These are phyloP conservation scores for Sarcophilus harrisii DNA, from an alignment of 2,797 vertebrate genomes.

Conservation along the genomic window DNA sequence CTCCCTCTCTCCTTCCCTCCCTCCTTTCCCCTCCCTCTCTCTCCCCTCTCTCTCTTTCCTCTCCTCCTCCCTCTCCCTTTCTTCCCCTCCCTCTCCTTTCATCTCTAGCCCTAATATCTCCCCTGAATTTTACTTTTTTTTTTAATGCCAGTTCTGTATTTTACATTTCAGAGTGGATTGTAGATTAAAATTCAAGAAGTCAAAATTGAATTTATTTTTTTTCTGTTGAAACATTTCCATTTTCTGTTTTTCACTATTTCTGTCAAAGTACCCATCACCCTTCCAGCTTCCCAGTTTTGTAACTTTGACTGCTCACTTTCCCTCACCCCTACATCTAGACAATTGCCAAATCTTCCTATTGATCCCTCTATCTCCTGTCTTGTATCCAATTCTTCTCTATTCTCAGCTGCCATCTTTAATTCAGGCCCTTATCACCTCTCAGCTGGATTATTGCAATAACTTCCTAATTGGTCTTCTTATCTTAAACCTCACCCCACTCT, in stretches of 20 bases:
- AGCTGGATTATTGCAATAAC: neutral
- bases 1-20: neutral
- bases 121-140: conserved; percentile 7
- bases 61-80: fast-evolving
- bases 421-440: neutral
- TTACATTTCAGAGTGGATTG: neutral
- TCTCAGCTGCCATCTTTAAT: neutral
- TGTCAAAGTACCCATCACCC: neutral
- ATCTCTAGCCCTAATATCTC: neutral
- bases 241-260: neutral
- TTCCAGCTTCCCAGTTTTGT: neutral
- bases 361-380: neutral
- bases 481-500: neutral
- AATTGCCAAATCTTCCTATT: neutral
- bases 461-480: neutral
- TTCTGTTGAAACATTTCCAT: neutral
- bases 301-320: neutral
- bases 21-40: no score
- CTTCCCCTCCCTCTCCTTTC: neutral
- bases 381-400: neutral
- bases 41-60: neutral
- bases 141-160: neutral
- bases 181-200: neutral
- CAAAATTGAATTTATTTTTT: neutral
- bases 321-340: neutral